A percentile compares a stretch with the other conserved stretches of the same genome.
phyloP scores from a whole-genome alignment of 2,888 invertebrate species.

The Pachymerium ferrugineum region DNA sequence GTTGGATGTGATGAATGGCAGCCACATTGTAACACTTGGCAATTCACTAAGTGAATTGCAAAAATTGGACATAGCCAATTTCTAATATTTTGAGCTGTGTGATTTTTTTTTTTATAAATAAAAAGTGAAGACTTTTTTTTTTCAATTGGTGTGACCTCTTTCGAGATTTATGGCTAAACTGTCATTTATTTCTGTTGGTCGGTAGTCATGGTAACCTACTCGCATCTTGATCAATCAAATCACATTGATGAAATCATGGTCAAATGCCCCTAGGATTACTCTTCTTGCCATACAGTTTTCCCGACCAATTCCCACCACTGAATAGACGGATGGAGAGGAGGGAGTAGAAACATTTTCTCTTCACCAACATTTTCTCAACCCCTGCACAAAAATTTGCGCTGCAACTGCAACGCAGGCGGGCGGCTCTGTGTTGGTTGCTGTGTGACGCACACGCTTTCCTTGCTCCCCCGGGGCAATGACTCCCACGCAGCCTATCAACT shows the following conservation, averaged over 20 bases:
- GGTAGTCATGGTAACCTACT: background rate
- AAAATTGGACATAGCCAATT: too few species aligned
- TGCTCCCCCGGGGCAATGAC: conserved; percentile 26
- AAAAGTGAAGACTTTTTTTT: background rate
- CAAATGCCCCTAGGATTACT: conserved; percentile 20
- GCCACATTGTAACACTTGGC: background rate
- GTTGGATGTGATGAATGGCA: conserved; percentile 2
- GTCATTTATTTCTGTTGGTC: background rate
- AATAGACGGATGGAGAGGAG: background rate
- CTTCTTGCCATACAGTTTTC: background rate
- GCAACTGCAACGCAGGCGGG: background rate
- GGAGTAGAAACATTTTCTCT: background rate
- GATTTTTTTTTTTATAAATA: too few species aligned
- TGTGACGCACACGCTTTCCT: background rate
- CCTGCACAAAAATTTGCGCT: background rate
- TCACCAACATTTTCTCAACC: background rate
- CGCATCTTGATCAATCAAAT: conserved; percentile 32
- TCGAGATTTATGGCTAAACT: background rate
- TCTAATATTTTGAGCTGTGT: too few species aligned
- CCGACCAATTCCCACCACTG: background rate
- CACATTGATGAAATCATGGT: conserved; percentile 31
- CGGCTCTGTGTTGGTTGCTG: background rate
- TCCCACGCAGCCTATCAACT: conserved; percentile 30
- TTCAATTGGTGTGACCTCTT: background rate
- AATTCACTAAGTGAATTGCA: conserved; percentile 2